phyloP scores from a whole-genome alignment of 2,797 vertebrate genomes.

The Leucoraja ocellata region DNA sequence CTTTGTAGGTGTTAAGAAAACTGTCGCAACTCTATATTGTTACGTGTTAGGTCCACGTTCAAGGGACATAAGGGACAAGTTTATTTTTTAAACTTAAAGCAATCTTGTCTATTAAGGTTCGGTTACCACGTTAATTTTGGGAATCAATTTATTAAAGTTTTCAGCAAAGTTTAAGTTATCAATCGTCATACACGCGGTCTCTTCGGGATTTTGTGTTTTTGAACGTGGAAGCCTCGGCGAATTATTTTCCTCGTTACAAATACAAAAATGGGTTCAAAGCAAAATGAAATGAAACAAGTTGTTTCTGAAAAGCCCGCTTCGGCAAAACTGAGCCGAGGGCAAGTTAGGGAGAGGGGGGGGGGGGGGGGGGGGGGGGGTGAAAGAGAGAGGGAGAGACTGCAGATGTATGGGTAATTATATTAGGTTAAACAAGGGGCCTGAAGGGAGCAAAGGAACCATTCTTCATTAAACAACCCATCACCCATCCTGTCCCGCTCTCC shows the following conservation, averaged over 20 bases:
- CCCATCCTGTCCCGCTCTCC: slow-evolving; percentile 38
- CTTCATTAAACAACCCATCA: slow-evolving; percentile 43
- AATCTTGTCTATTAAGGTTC: not conserved
- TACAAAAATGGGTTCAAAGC: not conserved
- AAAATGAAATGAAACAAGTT: not conserved
- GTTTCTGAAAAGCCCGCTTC: not conserved
- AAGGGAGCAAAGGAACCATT: not conserved
- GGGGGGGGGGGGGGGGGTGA: not conserved
- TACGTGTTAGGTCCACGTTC: not conserved
- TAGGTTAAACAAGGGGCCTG: not conserved
- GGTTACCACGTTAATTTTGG: not conserved
- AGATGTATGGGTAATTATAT: slow-evolving; percentile 9
- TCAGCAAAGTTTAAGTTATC: not conserved
- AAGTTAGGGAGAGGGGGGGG: not conserved
- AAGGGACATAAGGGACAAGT: not conserved
- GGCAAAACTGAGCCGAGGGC: not conserved
- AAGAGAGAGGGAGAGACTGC: not conserved
- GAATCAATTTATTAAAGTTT: not conserved
- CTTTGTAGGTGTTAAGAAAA: slow-evolving; percentile 38
- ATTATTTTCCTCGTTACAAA: slow-evolving; percentile 38
- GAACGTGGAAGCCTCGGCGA: slow-evolving; percentile 43
- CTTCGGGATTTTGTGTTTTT: slow-evolving; percentile 27
- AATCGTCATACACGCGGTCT: not conserved
- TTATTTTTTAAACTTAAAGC: too few species aligned
- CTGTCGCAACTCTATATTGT: slow-evolving; percentile 4